A percentile compares a stretch with the other conserved stretches of the same genome.
These are phyloP conservation scores for Haemorhous mexicanus DNA, from an alignment of 2,113 vertebrate genomes.

Conservation along the genomic window DNA sequence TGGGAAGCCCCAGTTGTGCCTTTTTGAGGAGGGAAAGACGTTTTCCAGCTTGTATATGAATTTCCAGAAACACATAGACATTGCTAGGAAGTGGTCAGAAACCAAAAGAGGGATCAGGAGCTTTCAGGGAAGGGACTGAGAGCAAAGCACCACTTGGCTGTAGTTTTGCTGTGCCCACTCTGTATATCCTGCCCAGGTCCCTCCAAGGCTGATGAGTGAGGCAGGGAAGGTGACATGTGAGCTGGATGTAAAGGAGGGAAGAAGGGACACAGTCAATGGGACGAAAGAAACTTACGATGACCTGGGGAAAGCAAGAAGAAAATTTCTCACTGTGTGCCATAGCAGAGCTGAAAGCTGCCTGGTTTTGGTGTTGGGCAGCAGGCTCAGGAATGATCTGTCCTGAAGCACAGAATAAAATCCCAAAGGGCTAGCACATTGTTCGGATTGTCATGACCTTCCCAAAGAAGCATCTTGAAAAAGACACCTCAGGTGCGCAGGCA, in stretches of 20 bases:
- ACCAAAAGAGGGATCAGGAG: not conserved
- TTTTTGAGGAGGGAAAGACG: not conserved
- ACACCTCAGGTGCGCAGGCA: not conserved
- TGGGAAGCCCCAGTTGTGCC: fast-evolving
- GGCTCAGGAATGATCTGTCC: not conserved
- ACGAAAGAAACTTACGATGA: not conserved
- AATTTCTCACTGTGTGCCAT: fast-evolving
- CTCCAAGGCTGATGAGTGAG: not conserved
- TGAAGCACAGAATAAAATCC: not conserved
- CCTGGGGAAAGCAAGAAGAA: not conserved
- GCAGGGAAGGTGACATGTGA: not conserved
- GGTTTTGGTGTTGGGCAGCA: not conserved
- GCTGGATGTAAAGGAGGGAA: not conserved
- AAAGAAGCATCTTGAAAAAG: not conserved
- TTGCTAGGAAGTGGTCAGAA: not conserved
- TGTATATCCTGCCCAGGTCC: fast-evolving
- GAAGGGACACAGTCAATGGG: not conserved
- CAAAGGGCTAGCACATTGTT: not conserved
- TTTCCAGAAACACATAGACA: not conserved
- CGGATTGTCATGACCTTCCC: not conserved
- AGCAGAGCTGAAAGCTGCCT: not conserved
- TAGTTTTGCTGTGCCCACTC: not conserved
- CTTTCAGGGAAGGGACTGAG: not conserved
- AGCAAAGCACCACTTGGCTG: not conserved
- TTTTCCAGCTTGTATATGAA: not conserved